Base-by-base conservation (phyloP, 2,888 invertebrate species). In the Atrina japonica region DNA sequence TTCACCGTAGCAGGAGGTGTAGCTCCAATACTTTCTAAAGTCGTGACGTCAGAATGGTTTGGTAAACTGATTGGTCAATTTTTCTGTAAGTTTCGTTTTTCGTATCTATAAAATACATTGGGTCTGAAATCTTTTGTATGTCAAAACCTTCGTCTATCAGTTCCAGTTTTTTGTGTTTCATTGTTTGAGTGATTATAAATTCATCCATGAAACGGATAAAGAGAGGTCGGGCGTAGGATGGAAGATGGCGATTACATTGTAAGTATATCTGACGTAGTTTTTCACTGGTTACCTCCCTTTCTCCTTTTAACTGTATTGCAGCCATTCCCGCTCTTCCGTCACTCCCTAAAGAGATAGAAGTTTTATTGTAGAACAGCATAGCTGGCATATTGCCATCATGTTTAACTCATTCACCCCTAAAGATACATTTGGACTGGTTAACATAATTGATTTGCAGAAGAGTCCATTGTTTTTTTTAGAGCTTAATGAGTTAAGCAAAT, bases 321-420 rank as follows among this genome's bases (percentile, higher is more conserved):
- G 80, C 85, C 87, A 87, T 87, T 9, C 87, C 87, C 18, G 85
- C 84, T 47, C 76, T 69, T 2, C 82, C 81, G 53, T 83, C 81
- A 56, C 67, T 66, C 40, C 78, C 81, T 81, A 30, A 41, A 58
- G 30, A 16, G 45, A 9, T 30, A 3, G 9, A 25, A 30, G 5
- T 25, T 30, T 29, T 9, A 30, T 1, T n/a, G 14, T n/a, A 43
- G n/a, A n/a, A n/a, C n/a, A n/a, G n/a, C n/a, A n/a, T n/a, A n/a
- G n/a, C n/a, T n/a, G n/a, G n/a, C n/a, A n/a, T n/a, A n/a, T n/a
- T n/a, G n/a, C n/a, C n/a, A n/a, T n/a, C n/a, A n/a, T n/a, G n/a
- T n/a, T n/a, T n/a, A n/a, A n/a, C n/a, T n/a, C n/a, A n/a, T n/a
- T n/a, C n/a, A n/a, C n/a, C n/a, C n/a, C n/a, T n/a, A n/a, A n/a